Base-by-base conservation (phyloP, 1,140 invertebrate genomes). In the Rhyzopertha dominica region DNA sequence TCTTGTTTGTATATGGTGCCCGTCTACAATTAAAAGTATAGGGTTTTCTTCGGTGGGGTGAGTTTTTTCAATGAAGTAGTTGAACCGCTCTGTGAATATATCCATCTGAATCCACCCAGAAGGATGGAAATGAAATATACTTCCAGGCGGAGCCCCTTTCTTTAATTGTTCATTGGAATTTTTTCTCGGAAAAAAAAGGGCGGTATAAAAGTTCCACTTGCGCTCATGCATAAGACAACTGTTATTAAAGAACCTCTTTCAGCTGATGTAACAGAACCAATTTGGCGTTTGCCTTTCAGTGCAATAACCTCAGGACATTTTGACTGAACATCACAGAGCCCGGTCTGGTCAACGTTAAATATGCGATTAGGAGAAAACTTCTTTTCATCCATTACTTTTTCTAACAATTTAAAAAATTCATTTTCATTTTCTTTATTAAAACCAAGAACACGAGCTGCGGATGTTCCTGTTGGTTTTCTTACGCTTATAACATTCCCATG, bases 321-420 rank as follows among this genome's bases (percentile, higher is more conserved):
- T 22, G 31, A 53, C 34, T 59, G 57, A 7, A 66, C 63, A 13
- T 60, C 45, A 22, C 51, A 44, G 1, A 66, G 19, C 18, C 62
- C 63, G 2, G 56, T 59, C 49, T 67, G 62, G 35, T 67, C 57
- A 8, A 66, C 57, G 46, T 66, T 67, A 40, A 52, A 67, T 18
- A 67, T 57, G 28, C 59, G 42, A 8, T 58, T 38, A 35, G 58
- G 28, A 39, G 52, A 31, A 55, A 43, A 64, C 14, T 57, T 56
- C 30, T 45, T 17, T 57, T 60, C 55, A 5, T 30, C 22, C 23
- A 50, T 56, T 24, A 53, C 35, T 3, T 45, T 43, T 51, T 61
- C 49, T 5, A 65, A 31, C 13, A 61, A 50, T 13, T 61, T 25
- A 49, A 59, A 68, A 52, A 66, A 68, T 13, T 40, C 28, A 2